Evolutionary conservation across 2,888 invertebrate species (phyloP).

Genomic region (Volucella zonaria): DNA sequence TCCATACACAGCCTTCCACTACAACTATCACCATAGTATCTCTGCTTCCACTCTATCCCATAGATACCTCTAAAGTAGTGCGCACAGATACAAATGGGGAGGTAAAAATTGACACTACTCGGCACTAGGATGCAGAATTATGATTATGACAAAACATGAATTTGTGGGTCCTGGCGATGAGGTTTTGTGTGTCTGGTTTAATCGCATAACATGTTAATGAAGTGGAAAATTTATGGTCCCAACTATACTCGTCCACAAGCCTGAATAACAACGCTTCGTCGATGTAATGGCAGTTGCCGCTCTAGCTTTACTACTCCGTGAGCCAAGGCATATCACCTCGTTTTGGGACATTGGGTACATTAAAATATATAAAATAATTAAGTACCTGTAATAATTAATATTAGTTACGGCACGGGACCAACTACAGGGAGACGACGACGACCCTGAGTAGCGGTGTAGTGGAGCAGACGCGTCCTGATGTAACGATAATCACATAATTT

Average conservation of each 20-base stretch:
- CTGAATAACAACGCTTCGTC: conserved; percentile 55
- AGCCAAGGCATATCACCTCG: conserved; percentile 54
- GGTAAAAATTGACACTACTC: conserved; percentile 67
- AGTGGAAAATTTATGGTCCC: conserved; percentile 78
- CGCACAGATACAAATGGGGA: conserved; percentile 46
- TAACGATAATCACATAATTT: conserved; percentile 54
- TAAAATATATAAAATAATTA: conserved; percentile 73
- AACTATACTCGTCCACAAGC: conserved; percentile 24
- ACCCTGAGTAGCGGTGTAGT: neutral
- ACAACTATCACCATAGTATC: neutral
- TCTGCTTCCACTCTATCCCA: too few species aligned
- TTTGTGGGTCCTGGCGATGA: conserved; percentile 75
- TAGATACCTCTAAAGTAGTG: too few species aligned
- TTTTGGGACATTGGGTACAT: conserved; percentile 64
- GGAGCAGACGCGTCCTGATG: conserved; percentile 44
- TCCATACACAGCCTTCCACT: neutral
- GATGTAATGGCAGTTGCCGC: conserved; percentile 71
- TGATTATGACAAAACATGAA: conserved; percentile 79
- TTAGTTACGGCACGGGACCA: conserved; percentile 47
- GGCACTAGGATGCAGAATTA: conserved; percentile 75
- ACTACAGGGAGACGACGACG: neutral
- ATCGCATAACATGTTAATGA: conserved; percentile 80
- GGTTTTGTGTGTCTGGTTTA: conserved; percentile 75
- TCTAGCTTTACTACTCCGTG: neutral
- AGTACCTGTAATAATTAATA: conserved; percentile 74